These are phyloP conservation scores for Crotalus viridis DNA, from an alignment of 2,113 vertebrate species.

Conservation along the genomic window DNA sequence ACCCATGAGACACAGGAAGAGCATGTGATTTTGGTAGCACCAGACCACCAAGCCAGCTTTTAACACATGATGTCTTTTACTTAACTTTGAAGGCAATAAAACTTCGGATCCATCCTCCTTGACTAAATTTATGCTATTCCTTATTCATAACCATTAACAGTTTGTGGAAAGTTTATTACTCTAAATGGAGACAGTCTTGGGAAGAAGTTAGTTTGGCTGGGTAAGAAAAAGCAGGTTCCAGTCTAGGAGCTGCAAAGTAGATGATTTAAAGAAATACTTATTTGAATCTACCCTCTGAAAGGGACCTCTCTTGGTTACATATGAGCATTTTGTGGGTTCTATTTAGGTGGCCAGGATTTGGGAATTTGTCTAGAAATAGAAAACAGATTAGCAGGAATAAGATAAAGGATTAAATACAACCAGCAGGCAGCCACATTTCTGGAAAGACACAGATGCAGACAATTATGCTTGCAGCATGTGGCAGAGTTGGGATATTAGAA, in stretches of 20 bases:
- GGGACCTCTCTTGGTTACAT: neutral
- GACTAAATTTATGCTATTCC: conserved; percentile 21
- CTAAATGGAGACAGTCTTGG: conserved; percentile 28
- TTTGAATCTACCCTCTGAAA: neutral
- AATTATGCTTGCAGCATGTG: conserved; percentile 63
- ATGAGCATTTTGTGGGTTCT: conserved; percentile 40
- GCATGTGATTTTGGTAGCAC: conserved; percentile 8
- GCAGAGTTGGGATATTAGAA: conserved; percentile 57
- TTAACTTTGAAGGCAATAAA: conserved; percentile 50
- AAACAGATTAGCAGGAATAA: conserved; percentile 70
- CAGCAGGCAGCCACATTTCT: conserved; percentile 63
- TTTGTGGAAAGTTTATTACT: conserved; percentile 39
- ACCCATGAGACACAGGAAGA: conserved; percentile 6
- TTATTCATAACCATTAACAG: conserved; percentile 50
- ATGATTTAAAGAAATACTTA: conserved; percentile 4
- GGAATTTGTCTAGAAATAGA: conserved; percentile 71
- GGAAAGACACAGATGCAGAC: conserved; percentile 65
- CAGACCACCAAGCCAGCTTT: conserved; percentile 52
- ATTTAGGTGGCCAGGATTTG: conserved; percentile 61
- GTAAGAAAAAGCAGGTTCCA: conserved; percentile 12
- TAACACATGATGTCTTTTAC: neutral
- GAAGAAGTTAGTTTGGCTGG: conserved; percentile 28
- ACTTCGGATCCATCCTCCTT: conserved; percentile 21
- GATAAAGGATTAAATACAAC: conserved; percentile 73
- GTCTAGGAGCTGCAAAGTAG: neutral